Evolutionary conservation across 1,140 invertebrate genomes (phyloP).

Genomic region (Battus philenor): DNA sequence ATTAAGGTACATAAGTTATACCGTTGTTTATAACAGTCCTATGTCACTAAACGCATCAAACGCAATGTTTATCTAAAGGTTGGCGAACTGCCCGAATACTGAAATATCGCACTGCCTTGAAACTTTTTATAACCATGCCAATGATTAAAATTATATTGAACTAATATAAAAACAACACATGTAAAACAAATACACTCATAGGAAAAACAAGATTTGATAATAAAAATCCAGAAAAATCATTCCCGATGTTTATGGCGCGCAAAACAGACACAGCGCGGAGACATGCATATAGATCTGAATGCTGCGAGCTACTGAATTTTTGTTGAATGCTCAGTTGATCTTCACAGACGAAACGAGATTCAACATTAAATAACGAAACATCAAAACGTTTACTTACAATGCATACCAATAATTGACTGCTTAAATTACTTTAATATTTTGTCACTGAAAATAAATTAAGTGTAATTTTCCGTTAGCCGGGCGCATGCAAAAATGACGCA

Average conservation of each 20-base stretch:
- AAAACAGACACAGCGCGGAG: constrained; percentile 4
- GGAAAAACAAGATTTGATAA: background rate
- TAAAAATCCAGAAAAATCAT: background rate
- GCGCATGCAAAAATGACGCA: too few species aligned
- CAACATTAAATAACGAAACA: background rate
- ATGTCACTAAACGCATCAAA: constrained; percentile 13
- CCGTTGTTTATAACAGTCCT: constrained; percentile 20
- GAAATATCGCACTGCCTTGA: constrained; percentile 44
- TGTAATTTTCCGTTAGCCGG: too few species aligned
- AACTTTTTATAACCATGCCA: constrained; percentile 12
- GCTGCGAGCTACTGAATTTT: constrained; percentile 14
- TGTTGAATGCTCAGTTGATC: background rate
- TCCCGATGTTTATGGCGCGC: constrained; percentile 12
- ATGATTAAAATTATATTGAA: constrained; percentile 4
- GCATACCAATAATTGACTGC: too few species aligned
- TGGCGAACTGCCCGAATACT: constrained; percentile 36
- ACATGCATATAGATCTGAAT: background rate
- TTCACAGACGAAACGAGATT: background rate
- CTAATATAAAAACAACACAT: background rate
- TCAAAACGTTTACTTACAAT: background rate
- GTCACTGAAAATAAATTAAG: too few species aligned
- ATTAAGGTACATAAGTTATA: too few species aligned
- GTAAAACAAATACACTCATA: background rate
- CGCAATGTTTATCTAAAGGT: constrained; percentile 20
- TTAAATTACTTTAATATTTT: too few species aligned